Evolutionary conservation across 2,888 invertebrate species (phyloP), one percentile per base, ranked within the genome.

Genomic region (Monochamus alternatus): DNA sequence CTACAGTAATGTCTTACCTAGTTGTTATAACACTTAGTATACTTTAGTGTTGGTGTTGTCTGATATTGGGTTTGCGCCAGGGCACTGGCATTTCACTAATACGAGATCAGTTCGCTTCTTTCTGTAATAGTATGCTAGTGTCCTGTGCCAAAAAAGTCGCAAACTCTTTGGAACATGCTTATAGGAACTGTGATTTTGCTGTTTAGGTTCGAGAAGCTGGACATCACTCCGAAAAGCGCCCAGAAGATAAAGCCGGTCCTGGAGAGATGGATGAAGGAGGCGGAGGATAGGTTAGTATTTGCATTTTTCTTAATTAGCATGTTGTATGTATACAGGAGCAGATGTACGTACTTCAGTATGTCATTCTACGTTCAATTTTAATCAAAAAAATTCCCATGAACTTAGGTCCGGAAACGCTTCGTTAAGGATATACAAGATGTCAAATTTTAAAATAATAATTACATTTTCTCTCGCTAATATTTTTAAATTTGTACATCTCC

Each of bases 181-280:
- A 38, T 38, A 47, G 31, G 51, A 51, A 68, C 58, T 69, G 8
- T 71, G 59, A 74, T 71, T 58, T 52, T 76, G 71, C 44, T 74
- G n/a, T 80, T 55, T 82, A 97, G 97, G 95, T 98, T 98, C 93
- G 98, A 98, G 92, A 98, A 98, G 92, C 92, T 98, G 91, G 98
- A 98, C 92, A 98, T 98, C 87, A 98, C 98, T 87, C 98, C 98
- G 89, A 98, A 98, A 92, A 98, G 98, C 92, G 98, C 98, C 87
- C 97, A 98, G 92, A 98, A 98, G 93, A 98, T 98, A 89, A 98
- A 98, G 90, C 98, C 98, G 84, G 98, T 98, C 85, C 93, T 98
- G 88, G 98, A 98, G 90, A 93, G 96, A 90, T 98, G 98, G 98
- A 98, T 98, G 98, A 96, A 96, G 90, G 98, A 98, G 90, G 98